Evolutionary conservation across 1,140 invertebrate genomes (phyloP), one percentile per base, ranked within the genome.

Genomic region (Ceratina japonica): DNA sequence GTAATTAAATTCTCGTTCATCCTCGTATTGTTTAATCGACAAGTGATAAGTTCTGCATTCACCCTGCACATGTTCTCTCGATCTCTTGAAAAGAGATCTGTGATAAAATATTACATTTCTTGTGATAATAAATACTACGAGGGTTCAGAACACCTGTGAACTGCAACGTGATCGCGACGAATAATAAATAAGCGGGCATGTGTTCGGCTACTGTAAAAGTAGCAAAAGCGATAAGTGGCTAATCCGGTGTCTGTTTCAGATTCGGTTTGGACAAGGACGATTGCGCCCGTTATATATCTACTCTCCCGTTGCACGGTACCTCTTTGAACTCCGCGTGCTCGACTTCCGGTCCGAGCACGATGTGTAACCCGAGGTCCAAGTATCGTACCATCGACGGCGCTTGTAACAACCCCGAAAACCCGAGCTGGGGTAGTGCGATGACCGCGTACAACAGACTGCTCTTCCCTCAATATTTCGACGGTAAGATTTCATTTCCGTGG

Each of bases 331-430:
- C 83, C 0, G 91, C 92, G 65, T 95, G 94, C 82, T 83, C 90
- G 3, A 80, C 89, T 5, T 49, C 91, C 93, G 69, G 95, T 93
- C 37, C 37, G 37, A 87, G 89, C 85, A 2, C 90, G 81, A 18
- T 86, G 94, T 86, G 93, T 92, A 20, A 91, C 49, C n/a, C 70
- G 52, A 88, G 59, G 20, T 82, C 85, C n/a, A 91, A 89, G 44
- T 96, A 95, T 56, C 93, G 95, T 49, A 93, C 92, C 15, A 87
- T 93, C 20, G 94, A 95, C 84, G 95, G 95, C 20, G 93, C 91
- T 58, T 96, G 95, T 88, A 96, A 95, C 84, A 95, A 95, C 85
- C 58, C 93, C 3, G 82, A 93, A 16, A 93, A 94, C 89, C 93
- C 94, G 1, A 92, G 92, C 79, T 95, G 94, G 94, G 95, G 95